Evolutionary conservation across 2,888 invertebrate genomes (phyloP), one percentile per base, ranked within the genome.

Genomic region (Cephus nigrinus): DNA sequence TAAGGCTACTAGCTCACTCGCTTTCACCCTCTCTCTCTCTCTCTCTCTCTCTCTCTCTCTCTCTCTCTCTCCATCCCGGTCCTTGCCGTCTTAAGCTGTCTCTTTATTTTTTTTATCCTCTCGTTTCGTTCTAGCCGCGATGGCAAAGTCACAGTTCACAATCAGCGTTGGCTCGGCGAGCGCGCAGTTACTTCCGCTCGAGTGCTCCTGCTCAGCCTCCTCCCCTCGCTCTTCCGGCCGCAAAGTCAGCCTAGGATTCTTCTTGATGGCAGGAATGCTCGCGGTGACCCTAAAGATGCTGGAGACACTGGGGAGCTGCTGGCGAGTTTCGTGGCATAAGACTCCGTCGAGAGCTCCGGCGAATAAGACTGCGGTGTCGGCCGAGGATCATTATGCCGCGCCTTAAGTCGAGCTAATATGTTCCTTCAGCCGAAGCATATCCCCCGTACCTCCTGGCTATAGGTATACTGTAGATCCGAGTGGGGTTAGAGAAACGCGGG

Each of bases 361-460:
- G 84, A 84, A 86, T 85, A 86, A 89, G 88, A 90, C 40, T 40
- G 40, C 84, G 87, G 86, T 87, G 88, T 89, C 83, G 87, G 85
- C 86, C 80, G 82, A 81, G 86, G 88, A 90, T 90, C 90, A 89
- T 90, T 90, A 90, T 87, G 87, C 87, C 86, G 86, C 90, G 90
- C 88, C 91, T 91, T 91, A 91, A 91, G 91, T 91, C 90, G 90
- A 91, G 90, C 91, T 91, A 91, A 91, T 91, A 91, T 89, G 89
- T 88, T 85, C 88, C 86, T 83, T 80, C 83, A 80, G 78, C 82
- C 80, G 79, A 73, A 75, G 78, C 80, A 79, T 78, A 79, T 81
- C 80, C 83, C 79, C 77, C 80, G 73, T 81, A 78, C 74, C 40
- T 15, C 4, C 1, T 15, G 5, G 40, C 40, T 40, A 40, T 40